Percentiles rank a stretch among this genome's conserved stretches.
Evolutionary conservation across 2,888 invertebrate genomes (phyloP).

Genomic region (Heliothis peltigera): DNA sequence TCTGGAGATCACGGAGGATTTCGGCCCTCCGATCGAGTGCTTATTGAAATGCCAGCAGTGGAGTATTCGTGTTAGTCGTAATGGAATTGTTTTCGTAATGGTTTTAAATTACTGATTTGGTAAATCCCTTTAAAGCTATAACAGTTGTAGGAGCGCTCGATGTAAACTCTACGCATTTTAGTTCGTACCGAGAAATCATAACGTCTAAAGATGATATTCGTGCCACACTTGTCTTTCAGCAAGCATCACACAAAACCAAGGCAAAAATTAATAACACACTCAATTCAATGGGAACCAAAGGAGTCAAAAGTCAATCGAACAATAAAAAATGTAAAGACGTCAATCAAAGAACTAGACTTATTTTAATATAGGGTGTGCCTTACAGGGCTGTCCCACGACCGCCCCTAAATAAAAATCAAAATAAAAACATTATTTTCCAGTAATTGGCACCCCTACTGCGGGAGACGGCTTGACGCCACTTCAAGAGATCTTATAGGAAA

Average conservation of each 20-base stretch:
- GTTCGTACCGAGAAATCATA: too few species aligned
- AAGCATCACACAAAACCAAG: slow-evolving; percentile 2
- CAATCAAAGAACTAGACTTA: slow-evolving; percentile 84
- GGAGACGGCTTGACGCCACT: slow-evolving; percentile 84
- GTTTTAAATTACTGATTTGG: slow-evolving; percentile 55
- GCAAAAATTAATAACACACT: slow-evolving; percentile 25
- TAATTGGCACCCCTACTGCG: slow-evolving; percentile 89
- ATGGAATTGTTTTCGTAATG: slow-evolving; percentile 55
- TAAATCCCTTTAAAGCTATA: slow-evolving; percentile 30
- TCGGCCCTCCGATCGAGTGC: slow-evolving; percentile 70
- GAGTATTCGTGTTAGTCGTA: slow-evolving; percentile 54
- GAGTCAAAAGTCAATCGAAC: slow-evolving; percentile 81
- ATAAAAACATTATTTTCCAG: slow-evolving; percentile 87
- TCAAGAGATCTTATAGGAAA: slow-evolving; percentile 87
- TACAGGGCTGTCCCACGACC: slow-evolving; percentile 88
- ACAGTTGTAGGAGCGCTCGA: slow-evolving; percentile 22
- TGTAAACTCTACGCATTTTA: not conserved
- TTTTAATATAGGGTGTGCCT: slow-evolving; percentile 87
- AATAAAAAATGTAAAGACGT: slow-evolving; percentile 83
- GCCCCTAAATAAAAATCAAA: slow-evolving; percentile 89
- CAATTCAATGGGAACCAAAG: slow-evolving; percentile 66
- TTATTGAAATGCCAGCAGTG: slow-evolving; percentile 60
- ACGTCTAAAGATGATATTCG: not conserved
- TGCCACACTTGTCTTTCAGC: not conserved
- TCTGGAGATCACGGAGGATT: slow-evolving; percentile 84